Evolutionary conservation across 1,140 invertebrate species (phyloP).

Genomic region (Dendroctonus ponderosae): DNA sequence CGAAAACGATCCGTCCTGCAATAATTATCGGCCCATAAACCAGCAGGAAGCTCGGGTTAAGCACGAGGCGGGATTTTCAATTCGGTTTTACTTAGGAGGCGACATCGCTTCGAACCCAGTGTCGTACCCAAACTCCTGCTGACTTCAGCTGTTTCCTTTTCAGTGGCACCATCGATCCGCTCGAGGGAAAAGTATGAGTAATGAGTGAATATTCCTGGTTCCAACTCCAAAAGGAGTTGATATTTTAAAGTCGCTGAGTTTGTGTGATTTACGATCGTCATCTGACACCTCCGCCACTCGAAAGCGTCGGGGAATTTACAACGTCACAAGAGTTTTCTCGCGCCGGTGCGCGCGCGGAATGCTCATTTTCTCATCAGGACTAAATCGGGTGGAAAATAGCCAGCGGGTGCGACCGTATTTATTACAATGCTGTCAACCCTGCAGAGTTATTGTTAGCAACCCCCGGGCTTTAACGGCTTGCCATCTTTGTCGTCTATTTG

Average conservation of each 20-base stretch:
- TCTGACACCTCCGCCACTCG: constrained; percentile 23
- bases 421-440: constrained; percentile 47
- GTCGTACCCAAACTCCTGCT: too few species aligned
- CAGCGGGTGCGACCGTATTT: constrained; percentile 47
- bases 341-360: constrained; percentile 47
- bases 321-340: constrained; percentile 47
- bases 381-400: constrained; percentile 52
- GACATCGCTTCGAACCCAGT: background rate
- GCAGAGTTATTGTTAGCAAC: constrained; percentile 52
- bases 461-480: background rate
- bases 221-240: background rate
- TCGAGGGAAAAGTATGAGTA: background rate
- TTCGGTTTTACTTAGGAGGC: constrained; percentile 4
- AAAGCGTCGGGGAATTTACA: constrained; percentile 41
- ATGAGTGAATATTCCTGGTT: background rate
- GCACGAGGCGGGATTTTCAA: constrained; percentile 12
- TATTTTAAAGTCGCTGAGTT: constrained; percentile 10
- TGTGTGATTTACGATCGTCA: constrained; percentile 15
- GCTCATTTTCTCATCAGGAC: constrained; percentile 53
- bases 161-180: too few species aligned
- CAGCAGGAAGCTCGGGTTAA: constrained; percentile 15
- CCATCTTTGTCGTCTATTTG: too few species aligned
- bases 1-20: constrained; percentile 17
- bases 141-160: too few species aligned
- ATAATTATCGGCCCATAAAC: constrained; percentile 19